A percentile compares a stretch with the other conserved stretches of the same genome.
Conservation (phyloP, 2,113 vertebrate species). For the Calidris pygmaea region DNA sequence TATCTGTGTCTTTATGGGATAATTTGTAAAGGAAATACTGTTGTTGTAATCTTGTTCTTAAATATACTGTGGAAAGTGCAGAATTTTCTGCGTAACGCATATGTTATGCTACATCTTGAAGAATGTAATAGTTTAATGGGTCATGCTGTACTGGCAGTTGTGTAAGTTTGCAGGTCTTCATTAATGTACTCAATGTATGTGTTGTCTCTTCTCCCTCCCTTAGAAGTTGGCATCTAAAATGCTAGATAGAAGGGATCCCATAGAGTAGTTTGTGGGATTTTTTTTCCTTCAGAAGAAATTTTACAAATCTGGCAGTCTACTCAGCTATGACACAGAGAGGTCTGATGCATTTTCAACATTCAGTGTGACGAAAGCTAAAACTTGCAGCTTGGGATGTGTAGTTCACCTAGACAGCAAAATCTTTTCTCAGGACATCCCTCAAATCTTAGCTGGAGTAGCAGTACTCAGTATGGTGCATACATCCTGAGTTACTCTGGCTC, state of each 20-base stretch:
- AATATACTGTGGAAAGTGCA: background rate
- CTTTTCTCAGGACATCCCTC: background rate
- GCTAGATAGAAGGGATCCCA: background rate
- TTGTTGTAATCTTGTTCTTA: background rate
- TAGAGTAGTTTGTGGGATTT: background rate
- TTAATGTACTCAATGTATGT: background rate
- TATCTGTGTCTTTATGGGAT: background rate
- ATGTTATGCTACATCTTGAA: background rate
- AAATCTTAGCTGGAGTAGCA: background rate
- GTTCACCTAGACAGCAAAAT: background rate
- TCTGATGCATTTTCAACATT: background rate
- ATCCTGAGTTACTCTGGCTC: background rate
- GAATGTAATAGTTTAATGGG: background rate
- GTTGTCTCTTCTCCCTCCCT: background rate
- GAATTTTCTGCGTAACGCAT: fast-evolving
- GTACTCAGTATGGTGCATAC: background rate
- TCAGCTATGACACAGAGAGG: background rate
- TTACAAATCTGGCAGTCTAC: background rate
- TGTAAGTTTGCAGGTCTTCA: background rate
- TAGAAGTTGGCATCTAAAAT: background rate
- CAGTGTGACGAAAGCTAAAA: background rate
- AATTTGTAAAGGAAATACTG: background rate
- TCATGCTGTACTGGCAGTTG: background rate
- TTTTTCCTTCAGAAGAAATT: background rate
- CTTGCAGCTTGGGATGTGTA: fast-evolving